phyloP scores from a whole-genome alignment of 2,888 invertebrate species.

The Ellobium chinense region DNA sequence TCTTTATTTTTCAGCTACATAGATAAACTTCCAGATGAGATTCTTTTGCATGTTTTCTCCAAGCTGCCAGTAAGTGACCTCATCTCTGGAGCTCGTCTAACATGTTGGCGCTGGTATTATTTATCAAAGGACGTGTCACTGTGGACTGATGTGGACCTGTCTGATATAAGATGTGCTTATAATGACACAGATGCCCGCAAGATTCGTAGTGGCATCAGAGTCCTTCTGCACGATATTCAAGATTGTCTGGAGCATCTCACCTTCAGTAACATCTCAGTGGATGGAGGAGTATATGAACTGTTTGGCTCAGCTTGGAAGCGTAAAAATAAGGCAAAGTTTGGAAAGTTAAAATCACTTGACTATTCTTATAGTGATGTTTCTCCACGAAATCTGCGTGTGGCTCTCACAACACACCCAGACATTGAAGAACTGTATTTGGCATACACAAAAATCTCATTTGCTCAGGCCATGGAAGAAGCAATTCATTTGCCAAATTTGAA shows the following conservation, averaged over 20 bases:
- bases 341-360: slow-evolving; percentile 34
- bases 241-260: slow-evolving; percentile 27
- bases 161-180: slow-evolving; percentile 5
- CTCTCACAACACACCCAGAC: slow-evolving; percentile 40
- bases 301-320: slow-evolving; percentile 40
- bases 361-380: slow-evolving; percentile 41
- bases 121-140: slow-evolving; percentile 37
- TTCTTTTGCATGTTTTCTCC: slow-evolving; percentile 38
- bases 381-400: slow-evolving; percentile 24
- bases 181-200: slow-evolving; percentile 10
- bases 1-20: slow-evolving; percentile 13
- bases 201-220: slow-evolving; percentile 23
- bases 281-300: slow-evolving; percentile 38
- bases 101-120: slow-evolving; percentile 39
- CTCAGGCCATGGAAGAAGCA: slow-evolving; percentile 40
- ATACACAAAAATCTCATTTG: slow-evolving; percentile 36
- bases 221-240: slow-evolving; percentile 14
- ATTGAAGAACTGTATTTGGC: slow-evolving; percentile 30
- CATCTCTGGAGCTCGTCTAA: slow-evolving; percentile 31
- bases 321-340: slow-evolving; percentile 36
- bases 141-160: slow-evolving; percentile 38
- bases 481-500: slow-evolving; percentile 43
- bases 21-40: slow-evolving; percentile 40
- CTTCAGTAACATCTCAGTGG: slow-evolving; percentile 31
- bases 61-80: slow-evolving; percentile 31